Conservation (phyloP, 37 sponge, comb jelly and placozoan genomes). For the Amphimedon queenslandica region DNA sequence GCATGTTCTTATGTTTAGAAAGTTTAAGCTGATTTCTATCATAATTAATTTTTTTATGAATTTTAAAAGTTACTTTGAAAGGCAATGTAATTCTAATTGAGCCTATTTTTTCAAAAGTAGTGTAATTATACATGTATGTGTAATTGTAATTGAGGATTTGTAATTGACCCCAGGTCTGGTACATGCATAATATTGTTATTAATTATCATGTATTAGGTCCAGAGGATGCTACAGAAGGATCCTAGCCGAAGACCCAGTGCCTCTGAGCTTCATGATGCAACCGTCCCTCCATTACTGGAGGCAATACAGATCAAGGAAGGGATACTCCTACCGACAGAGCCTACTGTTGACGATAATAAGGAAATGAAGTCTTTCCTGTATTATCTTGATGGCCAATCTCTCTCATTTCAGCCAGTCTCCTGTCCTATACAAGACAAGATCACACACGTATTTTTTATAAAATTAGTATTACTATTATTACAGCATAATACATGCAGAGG, state of each 20-base stretch:
- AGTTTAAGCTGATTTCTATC: no score
- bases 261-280: constrained; percentile 19
- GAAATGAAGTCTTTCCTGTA: constrained; percentile 52
- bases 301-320: constrained; percentile 18
- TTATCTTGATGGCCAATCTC: constrained; percentile 39
- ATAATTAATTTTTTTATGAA: no score
- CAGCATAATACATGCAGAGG: no score
- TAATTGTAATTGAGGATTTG: background rate
- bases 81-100: no score
- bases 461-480: background rate
- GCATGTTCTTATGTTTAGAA: no score
- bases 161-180: no score
- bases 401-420: constrained; percentile 25
- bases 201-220: constrained; percentile 16
- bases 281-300: constrained; percentile 37
- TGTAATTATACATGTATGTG: background rate
- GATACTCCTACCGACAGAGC: background rate
- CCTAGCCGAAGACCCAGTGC: constrained; percentile 72
- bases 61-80: no score
- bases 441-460: constrained; percentile 57
- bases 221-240: constrained; percentile 69
- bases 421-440: constrained; percentile 31
- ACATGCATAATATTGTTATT: no score
- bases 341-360: constrained; percentile 7
- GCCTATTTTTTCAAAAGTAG: no score